phyloP scores from a whole-genome alignment of 2,888 invertebrate species.

The Itoplectis maculator region DNA sequence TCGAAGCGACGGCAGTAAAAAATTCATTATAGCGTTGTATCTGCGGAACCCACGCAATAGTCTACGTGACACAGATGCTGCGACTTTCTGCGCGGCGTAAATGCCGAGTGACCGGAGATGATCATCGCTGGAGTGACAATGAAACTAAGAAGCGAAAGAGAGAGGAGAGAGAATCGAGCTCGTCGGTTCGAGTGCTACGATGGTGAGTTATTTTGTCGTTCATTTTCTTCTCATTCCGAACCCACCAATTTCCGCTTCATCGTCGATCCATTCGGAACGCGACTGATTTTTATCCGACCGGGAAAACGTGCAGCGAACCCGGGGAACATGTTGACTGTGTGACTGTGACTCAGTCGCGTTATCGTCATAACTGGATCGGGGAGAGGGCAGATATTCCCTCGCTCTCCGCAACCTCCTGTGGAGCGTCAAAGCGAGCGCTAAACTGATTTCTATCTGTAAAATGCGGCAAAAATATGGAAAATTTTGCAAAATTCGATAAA shows the following conservation, averaged over 20 bases:
- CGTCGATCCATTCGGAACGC: neutral
- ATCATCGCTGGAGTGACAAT: too few species aligned
- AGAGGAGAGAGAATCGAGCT: too few species aligned
- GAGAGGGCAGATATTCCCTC: neutral
- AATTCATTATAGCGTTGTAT: conserved; percentile 4
- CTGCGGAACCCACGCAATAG: conserved; percentile 8
- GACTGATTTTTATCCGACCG: neutral
- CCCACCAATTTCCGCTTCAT: neutral
- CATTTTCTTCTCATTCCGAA: neutral
- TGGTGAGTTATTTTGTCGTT: neutral
- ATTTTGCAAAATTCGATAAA: neutral
- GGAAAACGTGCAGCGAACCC: neutral
- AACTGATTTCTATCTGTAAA: neutral
- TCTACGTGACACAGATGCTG: neutral
- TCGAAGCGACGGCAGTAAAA: conserved; percentile 1
- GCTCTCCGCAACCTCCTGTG: neutral
- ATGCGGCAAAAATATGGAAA: neutral
- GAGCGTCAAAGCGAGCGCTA: neutral
- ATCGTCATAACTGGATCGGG: neutral
- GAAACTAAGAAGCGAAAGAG: too few species aligned
- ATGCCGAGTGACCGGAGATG: neutral
- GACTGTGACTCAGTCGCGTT: conserved; percentile 3
- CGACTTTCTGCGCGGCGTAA: neutral
- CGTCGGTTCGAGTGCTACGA: conserved; percentile 3
- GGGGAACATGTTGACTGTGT: neutral